Evolutionary conservation across 2,113 vertebrate species (phyloP), one percentile per base, ranked within the genome.

Genomic region (Nesoenas mayeri): DNA sequence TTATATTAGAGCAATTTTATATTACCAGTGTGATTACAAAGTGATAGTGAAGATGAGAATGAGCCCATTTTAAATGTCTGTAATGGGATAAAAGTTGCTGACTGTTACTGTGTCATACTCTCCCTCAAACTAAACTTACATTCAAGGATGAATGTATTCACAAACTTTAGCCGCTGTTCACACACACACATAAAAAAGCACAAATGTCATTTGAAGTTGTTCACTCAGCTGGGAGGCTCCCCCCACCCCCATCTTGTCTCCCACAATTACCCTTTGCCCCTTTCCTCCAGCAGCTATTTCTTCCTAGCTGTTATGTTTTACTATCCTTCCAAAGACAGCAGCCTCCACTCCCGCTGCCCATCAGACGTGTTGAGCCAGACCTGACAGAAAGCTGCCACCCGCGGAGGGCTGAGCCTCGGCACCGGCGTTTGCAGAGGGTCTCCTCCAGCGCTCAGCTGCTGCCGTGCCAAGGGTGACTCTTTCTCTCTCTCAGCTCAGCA

Each of bases 251-350:
- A 11, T 89, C 89, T 91, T 73, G 62, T 88, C 36, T 85, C 67
- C 74, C 73, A 64, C 79, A 70, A 82, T 94, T 93, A 85, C 66
- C 81, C 79, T 91, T 94, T 88, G 71, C 29, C 51, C 34, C 67
- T 93, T 91, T 79, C 29, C 17, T 83, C 60, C 72, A 70, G 58
- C 60, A 71, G 48, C 51, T 88, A 0, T 80, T 91, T 84, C 69
- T 89, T 85, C 47, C 74, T 77, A 24, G 14, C 79, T 80, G 18
- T 21, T 94, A 11, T 4, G 10, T 72, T 85, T 93, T 70, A 70
- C 57, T 15, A 2, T 79, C 50, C 36, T 91, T 93, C 50, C 34
- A 58, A 85, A 56, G 44, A 28, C 53, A 56, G 16, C 0, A 0
- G 32, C 25, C 25, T 40, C 2, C 0, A 2, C 58, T 91, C 57